Evolutionary conservation across 2,113 vertebrate genomes (phyloP), one percentile per base, ranked within the genome.

Genomic region (Eudyptes chrysolophus): DNA sequence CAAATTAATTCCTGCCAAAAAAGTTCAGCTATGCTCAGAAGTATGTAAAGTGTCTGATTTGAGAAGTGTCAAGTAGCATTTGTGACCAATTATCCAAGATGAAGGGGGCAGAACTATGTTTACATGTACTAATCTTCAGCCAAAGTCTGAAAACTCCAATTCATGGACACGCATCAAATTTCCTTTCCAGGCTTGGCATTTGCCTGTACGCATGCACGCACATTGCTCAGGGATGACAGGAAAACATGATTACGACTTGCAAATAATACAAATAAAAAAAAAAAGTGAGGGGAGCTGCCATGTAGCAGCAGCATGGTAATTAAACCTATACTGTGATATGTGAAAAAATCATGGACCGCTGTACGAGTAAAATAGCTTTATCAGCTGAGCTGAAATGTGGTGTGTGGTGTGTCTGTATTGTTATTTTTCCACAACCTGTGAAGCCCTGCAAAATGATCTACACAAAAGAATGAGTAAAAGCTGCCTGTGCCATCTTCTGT

Each of bases 11-110:
- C 85, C 94, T 96, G 98, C 97, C 98, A 97, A 94, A 98, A 95
- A 97, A 98, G 96, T 97, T 98, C 97, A 98, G 98, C 97, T 97
- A 98, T 97, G 97, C 96, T 98, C 92, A 94, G 94, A 98, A 98
- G 97, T 97, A 98, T 98, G 98, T 85, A 95, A 98, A 97, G 97
- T 97, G 97, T 98, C 95, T 95, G 97, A 98, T 98, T 93, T 96
- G 97, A 97, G 98, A 98, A 97, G 98, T 98, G 98, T 98, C 97
- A 98, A 98, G 98, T 97, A 97, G 97, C 98, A 98, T 99, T 98
- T 98, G 98, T 97, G 98, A 98, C 98, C 98, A 98, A 98, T 98
- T 98, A 98, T 96, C 95, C 98, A 98, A 97, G 96, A 96, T 86
- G 95, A 97, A 96, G 97, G 94, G 97, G 97, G 94, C 95, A 95